These are phyloP conservation scores for Onthophagus taurus DNA, from an alignment of 1,140 invertebrate genomes.

Conservation along the genomic window DNA sequence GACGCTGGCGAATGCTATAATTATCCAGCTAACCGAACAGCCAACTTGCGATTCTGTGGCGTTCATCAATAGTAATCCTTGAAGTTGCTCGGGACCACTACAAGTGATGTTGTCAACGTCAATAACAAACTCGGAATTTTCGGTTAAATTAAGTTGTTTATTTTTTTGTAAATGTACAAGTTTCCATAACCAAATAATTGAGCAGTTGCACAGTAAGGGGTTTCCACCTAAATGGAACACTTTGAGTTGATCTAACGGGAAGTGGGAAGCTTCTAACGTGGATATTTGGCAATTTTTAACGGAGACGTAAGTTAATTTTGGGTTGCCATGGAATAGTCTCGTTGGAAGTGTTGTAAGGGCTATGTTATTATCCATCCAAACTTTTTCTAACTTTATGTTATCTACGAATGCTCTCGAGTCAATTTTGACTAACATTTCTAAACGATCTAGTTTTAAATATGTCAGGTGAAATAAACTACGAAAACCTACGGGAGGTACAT, in stretches of 20 bases:
- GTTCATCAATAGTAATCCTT: conserved; percentile 40
- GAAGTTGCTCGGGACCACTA: conserved; percentile 43
- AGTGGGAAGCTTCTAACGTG: conserved; percentile 65
- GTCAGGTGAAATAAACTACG: conserved; percentile 69
- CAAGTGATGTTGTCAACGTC: conserved; percentile 45
- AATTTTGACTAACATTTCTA: conserved; percentile 54
- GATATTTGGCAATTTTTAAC: conserved; percentile 60
- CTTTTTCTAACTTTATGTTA: conserved; percentile 69
- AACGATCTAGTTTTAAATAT: conserved; percentile 57
- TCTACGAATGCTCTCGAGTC: conserved; percentile 70
- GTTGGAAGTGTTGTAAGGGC: conserved; percentile 57
- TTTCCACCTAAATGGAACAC: conserved; percentile 66
- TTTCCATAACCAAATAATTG: conserved; percentile 76
- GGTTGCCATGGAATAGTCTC: conserved; percentile 64
- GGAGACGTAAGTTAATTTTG: conserved; percentile 60
- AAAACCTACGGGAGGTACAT: conserved; percentile 63
- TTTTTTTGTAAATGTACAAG: conserved; percentile 46
- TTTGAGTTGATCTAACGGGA: conserved; percentile 63
- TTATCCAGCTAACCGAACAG: conserved; percentile 50
- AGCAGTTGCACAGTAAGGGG: conserved; percentile 80
- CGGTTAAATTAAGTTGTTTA: conserved; percentile 13
- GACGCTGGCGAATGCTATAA: conserved; percentile 44
- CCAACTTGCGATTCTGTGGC: conserved; percentile 49
- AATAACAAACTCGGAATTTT: conserved; percentile 23
- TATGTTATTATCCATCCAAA: conserved; percentile 68